Base-by-base conservation (phyloP, 2,888 invertebrate species). In the Synanthedon tipuliformis region DNA sequence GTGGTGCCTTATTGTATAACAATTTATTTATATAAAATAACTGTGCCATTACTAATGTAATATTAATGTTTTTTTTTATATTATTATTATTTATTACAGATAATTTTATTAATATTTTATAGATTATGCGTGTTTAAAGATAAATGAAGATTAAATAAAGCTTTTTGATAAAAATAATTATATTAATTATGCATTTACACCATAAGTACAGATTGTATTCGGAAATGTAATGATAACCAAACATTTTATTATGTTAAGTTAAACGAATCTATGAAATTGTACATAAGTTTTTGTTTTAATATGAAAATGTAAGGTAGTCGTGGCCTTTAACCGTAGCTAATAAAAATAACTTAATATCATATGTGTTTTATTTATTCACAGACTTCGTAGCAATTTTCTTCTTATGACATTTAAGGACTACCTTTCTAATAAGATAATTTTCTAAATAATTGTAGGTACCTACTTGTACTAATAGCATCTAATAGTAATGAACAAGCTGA, bases 31-130 rank as follows among this genome's bases (percentile, higher is more conserved):
- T 45, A 45, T 45, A 57, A 50, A 60, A 62, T 63, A 65, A 73
- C 65, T 73, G 81, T 82, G 82, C 81, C 82, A 82, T 82, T 78
- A 78, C 71, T 77, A 77, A 78, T 77, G 34, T 34, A 66, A 62
- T 69, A 66, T 65, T 57, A 57, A 49, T 49, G 16, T 34, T 34
- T 34, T 34, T 34, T 34, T 34, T 8, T 57, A 61, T 57, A 61
- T 59, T 53, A 57, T 58, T 58, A 57, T 59, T 59, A 58, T 62
- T 59, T 61, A 63, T 65, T 61, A 59, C 63, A 58, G 62, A 64
- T 70, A 53, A 68, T 64, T 58, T 52, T 52, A 52, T 52, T 58
- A 56, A 50, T 50, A 48, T 34, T 34, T 34, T 34, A 56, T 56
- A 55, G 55, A 53, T 59, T 61, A 64, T 61, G 63, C 60, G 54